Evolutionary conservation across 2,797 vertebrate genomes (phyloP).

Genomic region (Columba guinea): DNA sequence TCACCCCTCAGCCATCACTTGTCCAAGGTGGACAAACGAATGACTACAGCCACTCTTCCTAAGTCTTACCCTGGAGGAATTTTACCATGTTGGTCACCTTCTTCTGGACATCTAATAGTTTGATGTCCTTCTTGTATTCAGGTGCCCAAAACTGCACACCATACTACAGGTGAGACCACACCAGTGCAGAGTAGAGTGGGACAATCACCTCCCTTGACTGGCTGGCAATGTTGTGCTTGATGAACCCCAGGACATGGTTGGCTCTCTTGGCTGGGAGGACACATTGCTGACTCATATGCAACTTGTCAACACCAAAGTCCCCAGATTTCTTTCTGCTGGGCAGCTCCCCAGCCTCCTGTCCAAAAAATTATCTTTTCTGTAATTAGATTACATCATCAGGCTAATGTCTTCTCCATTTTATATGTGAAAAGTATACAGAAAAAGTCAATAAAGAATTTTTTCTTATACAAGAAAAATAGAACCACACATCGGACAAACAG

Average conservation of each 20-base stretch:
- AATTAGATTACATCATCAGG: background rate
- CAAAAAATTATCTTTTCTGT: background rate
- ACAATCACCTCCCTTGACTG: accelerated
- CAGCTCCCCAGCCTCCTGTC: background rate
- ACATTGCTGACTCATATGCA: accelerated
- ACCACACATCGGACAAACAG: background rate
- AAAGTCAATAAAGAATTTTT: background rate
- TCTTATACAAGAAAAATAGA: background rate
- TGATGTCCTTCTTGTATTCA: background rate
- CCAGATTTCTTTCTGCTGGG: accelerated
- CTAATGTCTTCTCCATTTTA: background rate
- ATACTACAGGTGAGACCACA: accelerated
- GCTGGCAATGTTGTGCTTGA: accelerated
- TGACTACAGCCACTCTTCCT: accelerated
- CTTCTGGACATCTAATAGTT: background rate
- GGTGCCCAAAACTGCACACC: no score
- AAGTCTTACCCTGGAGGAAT: background rate
- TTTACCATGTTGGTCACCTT: background rate
- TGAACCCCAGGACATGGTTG: accelerated
- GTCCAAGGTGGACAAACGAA: background rate
- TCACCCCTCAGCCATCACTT: background rate
- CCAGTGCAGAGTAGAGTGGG: background rate
- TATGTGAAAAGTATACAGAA: accelerated
- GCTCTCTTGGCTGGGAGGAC: background rate
- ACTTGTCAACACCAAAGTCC: accelerated